Evolutionary conservation across 1,140 invertebrate genomes (phyloP).

Genomic region (Sycobia sp.): DNA sequence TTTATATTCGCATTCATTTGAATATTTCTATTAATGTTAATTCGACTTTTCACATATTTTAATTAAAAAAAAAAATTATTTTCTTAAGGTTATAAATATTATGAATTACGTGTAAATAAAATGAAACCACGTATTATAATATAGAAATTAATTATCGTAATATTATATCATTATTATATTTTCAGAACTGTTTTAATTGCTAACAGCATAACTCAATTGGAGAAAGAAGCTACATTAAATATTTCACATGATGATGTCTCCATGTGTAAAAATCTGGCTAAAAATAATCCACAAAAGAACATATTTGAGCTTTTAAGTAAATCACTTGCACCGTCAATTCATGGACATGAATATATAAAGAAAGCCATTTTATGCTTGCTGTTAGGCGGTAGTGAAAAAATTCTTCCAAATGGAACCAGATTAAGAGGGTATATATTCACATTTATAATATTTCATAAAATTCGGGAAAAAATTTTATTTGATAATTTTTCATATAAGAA

Average conservation of each 20-base stretch:
- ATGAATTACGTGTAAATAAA: too few species aligned
- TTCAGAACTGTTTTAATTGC: conserved; percentile 90
- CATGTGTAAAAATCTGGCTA: conserved; percentile 87
- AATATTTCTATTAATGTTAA: too few species aligned
- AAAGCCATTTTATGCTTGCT: conserved; percentile 95
- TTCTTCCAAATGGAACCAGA: conserved; percentile 93
- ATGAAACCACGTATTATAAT: too few species aligned
- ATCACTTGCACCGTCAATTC: conserved; percentile 97
- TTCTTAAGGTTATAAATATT: too few species aligned
- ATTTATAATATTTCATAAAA: background rate
- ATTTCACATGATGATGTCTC: conserved; percentile 89
- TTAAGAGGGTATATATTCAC: conserved; percentile 78
- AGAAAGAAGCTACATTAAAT: conserved; percentile 84
- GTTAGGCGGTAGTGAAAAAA: conserved; percentile 94
- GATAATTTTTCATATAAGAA: too few species aligned
- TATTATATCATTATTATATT: conserved; percentile 15
- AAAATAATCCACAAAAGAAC: conserved; percentile 70
- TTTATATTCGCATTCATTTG: too few species aligned
- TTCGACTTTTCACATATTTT: too few species aligned
- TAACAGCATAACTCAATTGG: conserved; percentile 88
- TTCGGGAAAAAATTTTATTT: too few species aligned
- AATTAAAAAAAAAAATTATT: background rate
- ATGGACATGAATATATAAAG: conserved; percentile 97
- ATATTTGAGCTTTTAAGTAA: conserved; percentile 90
- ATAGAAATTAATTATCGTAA: background rate